Base-by-base conservation (phyloP, 37 sponge, comb jelly and placozoan genomes). In the Aphrocallistes beatrix region DNA sequence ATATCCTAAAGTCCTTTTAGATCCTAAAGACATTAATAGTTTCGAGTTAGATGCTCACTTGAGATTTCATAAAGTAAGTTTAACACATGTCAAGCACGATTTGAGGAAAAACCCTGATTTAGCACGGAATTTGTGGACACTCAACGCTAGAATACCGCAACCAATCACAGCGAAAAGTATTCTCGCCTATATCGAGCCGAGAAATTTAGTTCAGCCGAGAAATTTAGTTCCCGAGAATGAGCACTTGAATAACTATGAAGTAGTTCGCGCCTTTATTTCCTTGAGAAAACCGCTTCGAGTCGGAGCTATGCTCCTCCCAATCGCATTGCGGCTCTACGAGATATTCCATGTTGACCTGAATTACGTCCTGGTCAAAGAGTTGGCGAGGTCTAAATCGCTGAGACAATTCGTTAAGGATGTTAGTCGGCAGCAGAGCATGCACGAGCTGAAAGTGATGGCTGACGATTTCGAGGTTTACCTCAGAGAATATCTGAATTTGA, bases 221-320 rank as follows among this genome's bases (percentile, higher is more conserved):
- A n/a, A n/a, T n/a, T n/a, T n/a, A n/a, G n/a, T n/a, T n/a, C n/a
- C n/a, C n/a, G n/a, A n/a, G n/a, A n/a, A n/a, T n/a, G n/a, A n/a
- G n/a, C n/a, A n/a, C n/a, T 30, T 60, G 8, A 60, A 60, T 60
- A 60, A 60, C 34, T 30, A 60, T 13, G 75, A 60, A 8, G 75
- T 60, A 21, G n/a, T 60, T 60, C 34, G 10, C 6, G 75, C 75
- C 8, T 60, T 60, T 13, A 60, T 60, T 28, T 60, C 75, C 8
- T 30, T 60, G 32, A 60, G 75, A 13, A 60, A 60, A 60, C 75
- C 75, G 25, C 75, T 60, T 60, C 75, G 75, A 19, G 75, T 60
- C 75, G 75, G 75, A 8, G 75, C 75, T 25, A 60, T 60, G 75
- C 34, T 60, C 6, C 75, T 60, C 17, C 75, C 75, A 6, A 60